Conservation (phyloP, 2,797 vertebrate species). For the Gymnocypris eckloni region DNA sequence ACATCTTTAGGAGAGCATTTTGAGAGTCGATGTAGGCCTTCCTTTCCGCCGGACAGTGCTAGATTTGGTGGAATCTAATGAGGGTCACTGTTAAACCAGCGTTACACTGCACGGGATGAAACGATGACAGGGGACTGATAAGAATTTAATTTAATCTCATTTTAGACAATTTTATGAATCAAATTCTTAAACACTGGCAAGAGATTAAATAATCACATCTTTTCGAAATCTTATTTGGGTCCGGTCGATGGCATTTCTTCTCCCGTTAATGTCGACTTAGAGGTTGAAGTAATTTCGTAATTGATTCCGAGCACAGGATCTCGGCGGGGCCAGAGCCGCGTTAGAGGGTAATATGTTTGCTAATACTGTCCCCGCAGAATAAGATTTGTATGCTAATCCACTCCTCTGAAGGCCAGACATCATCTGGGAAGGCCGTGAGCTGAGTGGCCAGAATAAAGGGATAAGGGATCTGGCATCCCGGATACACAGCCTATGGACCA, state of each 20-base stretch:
- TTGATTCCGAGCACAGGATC: slow-evolving; percentile 97
- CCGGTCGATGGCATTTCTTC: slow-evolving; percentile 98
- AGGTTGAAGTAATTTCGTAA: slow-evolving; percentile 99
- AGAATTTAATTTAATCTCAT: slow-evolving; percentile 99
- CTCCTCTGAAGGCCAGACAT: slow-evolving; percentile 77
- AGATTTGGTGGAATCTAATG: slow-evolving; percentile 76
- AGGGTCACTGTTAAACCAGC: slow-evolving; percentile 77
- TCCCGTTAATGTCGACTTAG: slow-evolving; percentile 99
- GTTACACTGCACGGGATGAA: slow-evolving; percentile 86
- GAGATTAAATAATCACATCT: slow-evolving; percentile 99
- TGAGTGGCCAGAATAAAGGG: slow-evolving; percentile 40
- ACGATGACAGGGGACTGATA: slow-evolving; percentile 98
- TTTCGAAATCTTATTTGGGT: slow-evolving; percentile 96
- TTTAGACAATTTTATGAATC: slow-evolving; percentile 98
- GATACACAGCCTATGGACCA: slow-evolving; percentile 12
- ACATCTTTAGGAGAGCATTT: slow-evolving; percentile 14
- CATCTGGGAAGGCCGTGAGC: slow-evolving; percentile 85
- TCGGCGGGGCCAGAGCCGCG: slow-evolving; percentile 89
- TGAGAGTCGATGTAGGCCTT: slow-evolving; percentile 29
- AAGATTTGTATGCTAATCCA: slow-evolving; percentile 99
- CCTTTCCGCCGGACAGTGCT: not conserved
- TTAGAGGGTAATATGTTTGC: slow-evolving; percentile 97
- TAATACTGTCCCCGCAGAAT: slow-evolving; percentile 98
- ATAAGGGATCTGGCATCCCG: slow-evolving; percentile 20
- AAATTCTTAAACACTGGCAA: slow-evolving; percentile 96